Evolutionary conservation across 2,888 invertebrate genomes (phyloP).

Genomic region (Calliscelio sp.): DNA sequence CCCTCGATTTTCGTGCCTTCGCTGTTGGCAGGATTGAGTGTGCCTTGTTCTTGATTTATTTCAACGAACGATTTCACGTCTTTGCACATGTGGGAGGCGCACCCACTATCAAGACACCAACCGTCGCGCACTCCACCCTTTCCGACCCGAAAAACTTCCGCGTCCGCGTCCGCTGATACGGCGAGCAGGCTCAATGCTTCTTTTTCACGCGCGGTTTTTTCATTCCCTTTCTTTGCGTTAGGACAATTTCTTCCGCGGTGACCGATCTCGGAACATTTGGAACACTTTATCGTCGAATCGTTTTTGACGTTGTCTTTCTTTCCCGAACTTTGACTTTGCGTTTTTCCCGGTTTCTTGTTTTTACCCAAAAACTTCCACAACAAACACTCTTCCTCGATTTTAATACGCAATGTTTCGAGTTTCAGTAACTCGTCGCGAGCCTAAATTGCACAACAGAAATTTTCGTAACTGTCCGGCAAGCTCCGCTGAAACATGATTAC

Average conservation of each 20-base stretch:
- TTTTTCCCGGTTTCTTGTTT: neutral
- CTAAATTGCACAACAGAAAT: constrained; percentile 28
- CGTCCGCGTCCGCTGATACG: neutral
- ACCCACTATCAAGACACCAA: constrained; percentile 66
- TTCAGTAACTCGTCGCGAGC: constrained; percentile 20
- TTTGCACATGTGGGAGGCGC: constrained; percentile 8
- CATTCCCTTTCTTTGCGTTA: neutral
- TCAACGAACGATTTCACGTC: constrained; percentile 6
- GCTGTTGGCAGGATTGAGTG: neutral
- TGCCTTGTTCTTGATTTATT: neutral
- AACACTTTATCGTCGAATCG: constrained; percentile 8
- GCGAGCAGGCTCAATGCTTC: neutral
- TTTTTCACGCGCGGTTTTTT: neutral
- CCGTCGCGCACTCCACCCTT: neutral
- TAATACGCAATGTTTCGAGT: constrained; percentile 2
- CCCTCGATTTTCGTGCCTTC: neutral
- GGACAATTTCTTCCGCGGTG: constrained; percentile 54
- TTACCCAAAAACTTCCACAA: neutral
- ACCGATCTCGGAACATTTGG: constrained; percentile 26
- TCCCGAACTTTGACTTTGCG: neutral
- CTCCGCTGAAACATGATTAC: constrained; percentile 13
- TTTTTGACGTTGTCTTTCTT: neutral
- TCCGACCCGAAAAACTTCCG: neutral
- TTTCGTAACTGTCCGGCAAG: constrained; percentile 25
- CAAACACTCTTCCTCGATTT: constrained; percentile 17